Conservation (phyloP, 2,797 vertebrate species). For the Trachops cirrhosus region DNA sequence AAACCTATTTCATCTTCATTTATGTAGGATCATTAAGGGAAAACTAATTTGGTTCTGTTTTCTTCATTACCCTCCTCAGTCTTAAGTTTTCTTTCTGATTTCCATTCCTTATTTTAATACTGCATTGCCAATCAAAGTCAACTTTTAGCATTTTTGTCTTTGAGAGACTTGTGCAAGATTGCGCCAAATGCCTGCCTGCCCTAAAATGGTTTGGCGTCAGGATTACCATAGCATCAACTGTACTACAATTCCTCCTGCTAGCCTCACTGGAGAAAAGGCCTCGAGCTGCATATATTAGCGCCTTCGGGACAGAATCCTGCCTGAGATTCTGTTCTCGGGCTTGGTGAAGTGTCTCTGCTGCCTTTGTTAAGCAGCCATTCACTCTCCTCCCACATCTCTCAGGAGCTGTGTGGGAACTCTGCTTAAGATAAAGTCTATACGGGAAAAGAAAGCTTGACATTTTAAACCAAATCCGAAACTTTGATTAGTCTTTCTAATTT, state of each 20-base stretch:
- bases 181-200: not conserved
- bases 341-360: not conserved
- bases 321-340: not conserved
- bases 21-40: not conserved
- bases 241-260: not conserved
- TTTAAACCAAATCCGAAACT: not conserved
- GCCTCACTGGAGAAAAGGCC: not conserved
- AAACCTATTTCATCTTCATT: not conserved
- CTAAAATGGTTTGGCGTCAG: not conserved
- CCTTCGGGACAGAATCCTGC: not conserved
- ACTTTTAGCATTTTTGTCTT: not conserved
- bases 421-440: not conserved
- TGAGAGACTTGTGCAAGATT: not conserved
- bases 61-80: not conserved
- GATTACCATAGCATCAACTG: not conserved
- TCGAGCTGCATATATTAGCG: not conserved
- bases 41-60: not conserved
- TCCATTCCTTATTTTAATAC: not conserved
- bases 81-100: not conserved
- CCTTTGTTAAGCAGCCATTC: not conserved
- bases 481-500: constrained; percentile 18
- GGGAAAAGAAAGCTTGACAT: not conserved
- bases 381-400: not conserved
- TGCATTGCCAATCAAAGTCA: not conserved
- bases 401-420: not conserved